Evolutionary conservation across 2,888 invertebrate species (phyloP).

Genomic region (Drosophila algonquin): DNA sequence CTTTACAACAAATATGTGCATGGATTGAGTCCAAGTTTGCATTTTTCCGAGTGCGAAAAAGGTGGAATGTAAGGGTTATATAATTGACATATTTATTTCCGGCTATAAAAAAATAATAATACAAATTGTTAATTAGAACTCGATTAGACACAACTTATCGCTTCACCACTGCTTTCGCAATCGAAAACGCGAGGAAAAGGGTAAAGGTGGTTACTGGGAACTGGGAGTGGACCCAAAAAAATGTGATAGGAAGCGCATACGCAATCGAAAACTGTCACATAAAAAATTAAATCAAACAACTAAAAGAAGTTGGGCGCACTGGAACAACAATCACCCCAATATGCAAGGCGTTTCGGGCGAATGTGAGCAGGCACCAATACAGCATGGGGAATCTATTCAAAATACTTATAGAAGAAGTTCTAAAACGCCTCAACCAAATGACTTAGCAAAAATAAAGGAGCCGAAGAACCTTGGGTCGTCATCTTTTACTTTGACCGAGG

Average conservation of each 20-base stretch:
- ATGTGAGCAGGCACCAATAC: neutral
- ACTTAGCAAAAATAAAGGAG: slow-evolving; percentile 1
- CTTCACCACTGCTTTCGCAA: slow-evolving; percentile 83
- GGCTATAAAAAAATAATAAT: neutral
- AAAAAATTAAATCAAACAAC: slow-evolving; percentile 22
- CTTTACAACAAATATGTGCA: slow-evolving; percentile 83
- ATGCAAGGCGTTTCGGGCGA: neutral
- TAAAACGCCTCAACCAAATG: neutral
- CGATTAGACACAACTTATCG: slow-evolving; percentile 83
- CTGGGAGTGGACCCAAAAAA: slow-evolving; percentile 82
- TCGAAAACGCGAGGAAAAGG: slow-evolving; percentile 83
- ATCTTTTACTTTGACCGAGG: slow-evolving; percentile 13
- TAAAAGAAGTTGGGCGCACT: neutral
- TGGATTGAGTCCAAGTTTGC: slow-evolving; percentile 84
- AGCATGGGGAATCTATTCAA: slow-evolving; percentile 1
- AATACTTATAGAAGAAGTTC: slow-evolving; percentile 5
- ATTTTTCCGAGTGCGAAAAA: slow-evolving; percentile 82
- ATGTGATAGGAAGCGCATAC: slow-evolving; percentile 82
- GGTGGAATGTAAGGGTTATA: slow-evolving; percentile 83
- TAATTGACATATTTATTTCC: neutral
- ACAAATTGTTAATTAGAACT: slow-evolving; percentile 73
- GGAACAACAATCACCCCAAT: neutral
- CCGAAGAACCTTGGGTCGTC: slow-evolving; percentile 3
- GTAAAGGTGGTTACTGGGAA: slow-evolving; percentile 84
- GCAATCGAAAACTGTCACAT: slow-evolving; percentile 72